Percentiles rank a stretch among this genome's conserved stretches.
Evolutionary conservation across 2,113 vertebrate genomes (phyloP).

Genomic region (Peromyscus maniculatus): DNA sequence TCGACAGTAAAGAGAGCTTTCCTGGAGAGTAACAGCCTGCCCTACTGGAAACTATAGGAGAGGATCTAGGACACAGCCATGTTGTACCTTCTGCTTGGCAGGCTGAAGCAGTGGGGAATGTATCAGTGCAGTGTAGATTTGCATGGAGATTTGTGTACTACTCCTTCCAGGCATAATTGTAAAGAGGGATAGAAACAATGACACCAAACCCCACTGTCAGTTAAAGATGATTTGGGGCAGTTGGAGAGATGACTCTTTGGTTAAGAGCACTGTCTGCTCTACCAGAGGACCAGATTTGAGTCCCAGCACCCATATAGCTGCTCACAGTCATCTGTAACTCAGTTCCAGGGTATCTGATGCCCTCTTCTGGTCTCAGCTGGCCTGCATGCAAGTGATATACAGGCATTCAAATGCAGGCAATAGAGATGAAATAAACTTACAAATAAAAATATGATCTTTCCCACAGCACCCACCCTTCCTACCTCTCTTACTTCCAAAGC

Average conservation of each 20-base stretch:
- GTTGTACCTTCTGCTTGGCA: not conserved
- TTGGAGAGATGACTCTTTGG: not conserved
- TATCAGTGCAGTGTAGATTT: not conserved
- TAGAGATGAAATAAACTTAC: not conserved
- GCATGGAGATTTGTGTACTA: not conserved
- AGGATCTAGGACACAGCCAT: not conserved
- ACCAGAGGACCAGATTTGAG: not conserved
- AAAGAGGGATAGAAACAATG: not conserved
- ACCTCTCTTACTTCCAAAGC: not conserved
- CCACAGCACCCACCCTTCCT: not conserved
- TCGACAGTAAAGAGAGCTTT: fast-evolving
- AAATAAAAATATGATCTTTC: not conserved
- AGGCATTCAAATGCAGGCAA: not conserved
- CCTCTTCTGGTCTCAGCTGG: not conserved
- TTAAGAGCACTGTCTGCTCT: not conserved
- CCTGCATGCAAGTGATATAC: not conserved
- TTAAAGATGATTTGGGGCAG: not conserved
- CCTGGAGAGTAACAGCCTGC: not conserved
- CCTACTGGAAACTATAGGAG: not conserved
- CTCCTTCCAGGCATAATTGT: not conserved
- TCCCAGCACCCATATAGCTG: not conserved
- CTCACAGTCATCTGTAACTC: not conserved
- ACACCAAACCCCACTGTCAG: not conserved
- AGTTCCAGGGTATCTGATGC: not conserved
- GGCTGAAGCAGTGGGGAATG: not conserved